Conservation (phyloP, 2,113 vertebrate genomes). For the Centropus unirufus region DNA sequence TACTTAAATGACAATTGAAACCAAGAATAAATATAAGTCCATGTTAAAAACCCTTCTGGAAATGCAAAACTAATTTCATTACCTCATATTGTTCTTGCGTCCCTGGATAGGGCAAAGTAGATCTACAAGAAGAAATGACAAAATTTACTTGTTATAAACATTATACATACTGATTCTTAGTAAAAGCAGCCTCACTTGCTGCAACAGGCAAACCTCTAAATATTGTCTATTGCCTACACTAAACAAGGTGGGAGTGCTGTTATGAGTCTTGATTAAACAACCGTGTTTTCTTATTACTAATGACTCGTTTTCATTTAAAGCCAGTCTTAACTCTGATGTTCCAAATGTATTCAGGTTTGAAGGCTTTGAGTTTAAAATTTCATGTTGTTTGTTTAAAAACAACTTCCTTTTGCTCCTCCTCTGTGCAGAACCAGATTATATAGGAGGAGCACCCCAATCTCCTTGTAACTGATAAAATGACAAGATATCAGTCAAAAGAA, state of each 20-base stretch:
- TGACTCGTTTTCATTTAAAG: background rate
- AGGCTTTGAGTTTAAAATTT: background rate
- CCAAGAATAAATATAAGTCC: background rate
- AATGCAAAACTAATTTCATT: background rate
- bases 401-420: background rate
- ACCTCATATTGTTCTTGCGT: constrained; percentile 95
- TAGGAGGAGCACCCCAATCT: background rate
- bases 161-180: background rate
- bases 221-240: background rate
- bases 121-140: constrained; percentile 77
- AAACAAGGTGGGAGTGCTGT: background rate
- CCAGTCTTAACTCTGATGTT: background rate
- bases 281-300: background rate
- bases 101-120: constrained; percentile 92
- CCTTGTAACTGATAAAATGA: background rate
- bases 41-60: background rate
- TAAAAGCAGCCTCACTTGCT: background rate
- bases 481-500: background rate
- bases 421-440: background rate
- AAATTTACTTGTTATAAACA: background rate
- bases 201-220: background rate
- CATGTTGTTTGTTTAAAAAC: background rate
- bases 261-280: background rate
- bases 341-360: background rate
- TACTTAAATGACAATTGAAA: background rate